Evolutionary conservation across 2,888 invertebrate genomes (phyloP).

Genomic region (Eristalis intricaria): DNA sequence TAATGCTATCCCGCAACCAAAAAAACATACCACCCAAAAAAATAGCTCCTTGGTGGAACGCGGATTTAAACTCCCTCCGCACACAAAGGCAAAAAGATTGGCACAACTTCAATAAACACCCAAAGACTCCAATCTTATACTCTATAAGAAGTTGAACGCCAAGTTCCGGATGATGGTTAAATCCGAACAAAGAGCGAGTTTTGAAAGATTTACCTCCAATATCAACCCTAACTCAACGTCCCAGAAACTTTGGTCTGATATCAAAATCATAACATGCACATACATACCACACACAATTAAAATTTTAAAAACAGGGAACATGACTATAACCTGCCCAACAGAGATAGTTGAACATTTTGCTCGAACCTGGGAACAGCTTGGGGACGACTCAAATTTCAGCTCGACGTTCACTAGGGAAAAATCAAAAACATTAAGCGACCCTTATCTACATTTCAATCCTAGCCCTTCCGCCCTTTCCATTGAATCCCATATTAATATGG

Average conservation of each 20-base stretch:
- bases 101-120: too few species aligned
- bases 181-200: background rate
- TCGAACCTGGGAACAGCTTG: background rate
- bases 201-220: background rate
- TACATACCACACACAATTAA: background rate
- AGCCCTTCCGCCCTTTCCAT: too few species aligned
- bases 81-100: too few species aligned
- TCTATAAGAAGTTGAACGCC: background rate
- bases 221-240: background rate
- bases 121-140: too few species aligned
- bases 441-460: too few species aligned
- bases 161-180: background rate
- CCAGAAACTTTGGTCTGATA: background rate
- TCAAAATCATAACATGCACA: background rate
- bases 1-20: background rate
- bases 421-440: background rate
- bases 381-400: background rate
- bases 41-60: background rate
- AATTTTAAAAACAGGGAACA: too few species aligned
- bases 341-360: background rate
- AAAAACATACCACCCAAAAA: background rate
- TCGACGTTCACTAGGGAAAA: background rate
- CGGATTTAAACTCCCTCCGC: background rate
- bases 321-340: background rate
- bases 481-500: background rate